phyloP scores from a whole-genome alignment of 2,888 invertebrate species.

The Leptinotarsa rubiginosa region DNA sequence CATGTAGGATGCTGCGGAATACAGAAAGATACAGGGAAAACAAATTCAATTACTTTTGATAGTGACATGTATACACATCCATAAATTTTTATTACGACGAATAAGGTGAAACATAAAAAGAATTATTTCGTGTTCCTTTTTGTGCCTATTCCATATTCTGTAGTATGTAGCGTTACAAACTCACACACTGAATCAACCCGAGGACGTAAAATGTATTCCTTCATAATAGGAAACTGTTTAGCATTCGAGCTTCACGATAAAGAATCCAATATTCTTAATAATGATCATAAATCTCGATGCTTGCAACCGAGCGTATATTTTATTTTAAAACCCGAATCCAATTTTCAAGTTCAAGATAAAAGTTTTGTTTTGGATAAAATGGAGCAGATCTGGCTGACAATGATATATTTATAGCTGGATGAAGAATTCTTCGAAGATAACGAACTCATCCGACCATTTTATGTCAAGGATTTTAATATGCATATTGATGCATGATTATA shows the following conservation, averaged over 20 bases:
- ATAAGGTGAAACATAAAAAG: slow-evolving; percentile 41
- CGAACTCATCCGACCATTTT: neutral
- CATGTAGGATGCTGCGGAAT: neutral
- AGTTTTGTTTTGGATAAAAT: slow-evolving; percentile 17
- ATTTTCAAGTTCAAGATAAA: slow-evolving; percentile 31
- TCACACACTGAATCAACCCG: slow-evolving; percentile 50
- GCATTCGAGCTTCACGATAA: slow-evolving; percentile 45
- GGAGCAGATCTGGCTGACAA: slow-evolving; percentile 11
- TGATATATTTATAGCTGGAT: slow-evolving; percentile 15
- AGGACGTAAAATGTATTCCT: slow-evolving; percentile 46
- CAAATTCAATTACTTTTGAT: slow-evolving; percentile 42
- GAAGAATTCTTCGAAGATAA: slow-evolving; percentile 6
- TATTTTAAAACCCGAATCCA: slow-evolving; percentile 40
- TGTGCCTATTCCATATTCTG: slow-evolving; percentile 36
- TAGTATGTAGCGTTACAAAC: slow-evolving; percentile 44
- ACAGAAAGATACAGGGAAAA: slow-evolving; percentile 22
- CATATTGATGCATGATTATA: neutral
- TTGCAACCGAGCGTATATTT: slow-evolving; percentile 34
- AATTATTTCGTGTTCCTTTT: slow-evolving; percentile 35
- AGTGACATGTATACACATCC: slow-evolving; percentile 42
- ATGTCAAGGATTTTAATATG: neutral
- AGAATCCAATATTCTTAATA: slow-evolving; percentile 58
- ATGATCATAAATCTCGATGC: slow-evolving; percentile 55
- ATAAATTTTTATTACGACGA: slow-evolving; percentile 37
- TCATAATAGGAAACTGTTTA: slow-evolving; percentile 54